These are phyloP conservation scores for Macquaria ambigua DNA, from an alignment of 2,113 vertebrate species.

Conservation along the genomic window DNA sequence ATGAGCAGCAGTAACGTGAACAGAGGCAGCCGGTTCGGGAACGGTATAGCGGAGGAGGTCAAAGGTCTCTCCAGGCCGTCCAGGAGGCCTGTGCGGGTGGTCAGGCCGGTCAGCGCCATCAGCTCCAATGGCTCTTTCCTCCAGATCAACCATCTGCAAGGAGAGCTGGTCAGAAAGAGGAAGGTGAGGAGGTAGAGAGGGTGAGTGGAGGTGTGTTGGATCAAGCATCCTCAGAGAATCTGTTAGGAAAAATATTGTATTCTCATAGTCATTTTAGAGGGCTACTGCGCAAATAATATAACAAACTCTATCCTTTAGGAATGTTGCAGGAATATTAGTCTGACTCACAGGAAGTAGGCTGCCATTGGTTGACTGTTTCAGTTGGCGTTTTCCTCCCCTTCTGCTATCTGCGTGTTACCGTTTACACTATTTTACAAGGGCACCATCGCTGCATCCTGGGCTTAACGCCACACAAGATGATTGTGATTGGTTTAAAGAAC, in stretches of 20 bases:
- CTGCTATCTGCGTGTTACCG: too few species aligned
- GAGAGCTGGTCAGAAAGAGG: constrained; percentile 84
- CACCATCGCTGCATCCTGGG: too few species aligned
- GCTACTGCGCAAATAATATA: not conserved
- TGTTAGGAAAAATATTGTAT: not conserved
- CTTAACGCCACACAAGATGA: too few species aligned
- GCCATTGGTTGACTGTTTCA: too few species aligned
- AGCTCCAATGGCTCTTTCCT: constrained; percentile 69
- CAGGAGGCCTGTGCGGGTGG: constrained; percentile 72
- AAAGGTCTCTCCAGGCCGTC: constrained; percentile 41
- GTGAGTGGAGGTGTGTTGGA: not conserved
- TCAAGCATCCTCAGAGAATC: not conserved
- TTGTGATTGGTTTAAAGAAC: too few species aligned
- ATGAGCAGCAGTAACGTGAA: constrained; percentile 75
- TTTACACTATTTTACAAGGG: too few species aligned
- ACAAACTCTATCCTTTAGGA: not conserved
- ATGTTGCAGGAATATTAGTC: not conserved
- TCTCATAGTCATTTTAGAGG: not conserved
- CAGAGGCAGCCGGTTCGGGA: constrained; percentile 40
- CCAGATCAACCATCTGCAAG: constrained; percentile 84
- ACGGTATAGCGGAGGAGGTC: constrained; percentile 59
- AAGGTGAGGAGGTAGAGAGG: constrained; percentile 69
- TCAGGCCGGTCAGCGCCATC: constrained; percentile 78
- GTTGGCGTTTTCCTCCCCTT: too few species aligned
- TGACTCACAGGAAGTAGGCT: too few species aligned